Evolutionary conservation across 2,113 vertebrate species (phyloP).

Genomic region (Pachypanchax playfairii): DNA sequence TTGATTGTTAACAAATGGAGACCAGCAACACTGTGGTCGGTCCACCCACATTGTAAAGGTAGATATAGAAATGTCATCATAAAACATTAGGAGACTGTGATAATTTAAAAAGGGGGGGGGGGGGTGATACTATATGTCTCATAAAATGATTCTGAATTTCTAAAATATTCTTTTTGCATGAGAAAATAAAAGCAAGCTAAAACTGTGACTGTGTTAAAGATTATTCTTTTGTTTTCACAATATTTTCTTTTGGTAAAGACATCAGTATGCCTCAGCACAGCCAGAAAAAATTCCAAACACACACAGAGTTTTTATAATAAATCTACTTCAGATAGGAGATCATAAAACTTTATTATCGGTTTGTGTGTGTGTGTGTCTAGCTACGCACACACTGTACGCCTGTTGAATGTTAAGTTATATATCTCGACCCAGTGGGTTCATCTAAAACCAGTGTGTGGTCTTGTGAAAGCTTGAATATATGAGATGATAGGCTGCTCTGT

Average conservation of each 20-base stretch:
- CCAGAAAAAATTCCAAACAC: background rate
- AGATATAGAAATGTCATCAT: too few species aligned
- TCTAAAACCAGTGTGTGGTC: constrained; percentile 60
- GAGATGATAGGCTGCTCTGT: constrained; percentile 30
- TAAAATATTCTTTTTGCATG: too few species aligned
- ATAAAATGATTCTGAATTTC: too few species aligned
- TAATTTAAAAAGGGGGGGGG: too few species aligned
- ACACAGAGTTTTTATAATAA: background rate
- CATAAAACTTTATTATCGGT: constrained; percentile 13
- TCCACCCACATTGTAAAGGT: too few species aligned
- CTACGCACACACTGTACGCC: background rate
- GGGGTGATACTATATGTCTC: too few species aligned
- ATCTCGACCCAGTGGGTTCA: constrained; percentile 59
- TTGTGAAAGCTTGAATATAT: constrained; percentile 27
- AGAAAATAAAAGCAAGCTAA: too few species aligned
- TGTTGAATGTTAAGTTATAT: constrained; percentile 46
- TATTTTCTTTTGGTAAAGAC: background rate
- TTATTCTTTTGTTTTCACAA: too few species aligned
- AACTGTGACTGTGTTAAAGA: too few species aligned
- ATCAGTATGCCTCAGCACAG: background rate
- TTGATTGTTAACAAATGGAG: too few species aligned
- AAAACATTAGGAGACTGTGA: too few species aligned
- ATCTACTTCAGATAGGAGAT: constrained; percentile 16
- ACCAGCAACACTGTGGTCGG: too few species aligned
- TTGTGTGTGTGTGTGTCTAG: background rate